Evolutionary conservation across 2,113 vertebrate species (phyloP), one percentile per base, ranked within the genome.

Genomic region (Spheniscus mendiculus): DNA sequence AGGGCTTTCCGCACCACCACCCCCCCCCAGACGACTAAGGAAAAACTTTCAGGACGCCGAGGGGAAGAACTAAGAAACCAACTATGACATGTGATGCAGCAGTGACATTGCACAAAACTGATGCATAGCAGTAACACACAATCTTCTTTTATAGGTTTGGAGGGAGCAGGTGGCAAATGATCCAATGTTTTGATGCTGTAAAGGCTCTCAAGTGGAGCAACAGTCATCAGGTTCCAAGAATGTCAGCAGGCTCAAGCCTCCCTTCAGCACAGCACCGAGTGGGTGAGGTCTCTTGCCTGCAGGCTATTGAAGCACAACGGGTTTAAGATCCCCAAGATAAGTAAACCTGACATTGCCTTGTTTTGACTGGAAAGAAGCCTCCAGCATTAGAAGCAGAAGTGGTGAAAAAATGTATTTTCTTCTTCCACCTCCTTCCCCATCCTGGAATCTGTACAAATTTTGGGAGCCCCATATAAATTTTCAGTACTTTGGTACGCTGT

Each of bases 141-240:
- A 7, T 58, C 53, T 52, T 88, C 34, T 52, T 79, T 83, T 25
- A 18, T 19, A 83, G 74, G 38, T 6, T 94, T 55, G 49, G 84
- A 95, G 70, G 82, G 87, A 95, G 84, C 93, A 97, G 92, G 93
- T 96, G 87, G 79, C 82, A 71, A 70, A 70, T 52, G 79, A 91
- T 74, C 83, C 73, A 66, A 45, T 61, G 70, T 94, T 96, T 92
- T 82, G 63, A 76, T 92, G 77, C 91, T 76, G 74, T 82, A 42
- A 96, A 95, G 78, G 72, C 61, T 78, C 85, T 63, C 2, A 15
- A 89, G 63, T 42, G 78, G 55, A 93, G 80, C 76, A 95, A 40
- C 40, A 91, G 40, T 25, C 80, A 83, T n/a, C 80, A 65, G 49
- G 32, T 61, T 96, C 83, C 93, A 92, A 65, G 89, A 63, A 85